These are phyloP conservation scores for Oscarella lobularis DNA, from an alignment of 37 sponge, comb jelly and placozoan genomes.

Conservation along the genomic window DNA sequence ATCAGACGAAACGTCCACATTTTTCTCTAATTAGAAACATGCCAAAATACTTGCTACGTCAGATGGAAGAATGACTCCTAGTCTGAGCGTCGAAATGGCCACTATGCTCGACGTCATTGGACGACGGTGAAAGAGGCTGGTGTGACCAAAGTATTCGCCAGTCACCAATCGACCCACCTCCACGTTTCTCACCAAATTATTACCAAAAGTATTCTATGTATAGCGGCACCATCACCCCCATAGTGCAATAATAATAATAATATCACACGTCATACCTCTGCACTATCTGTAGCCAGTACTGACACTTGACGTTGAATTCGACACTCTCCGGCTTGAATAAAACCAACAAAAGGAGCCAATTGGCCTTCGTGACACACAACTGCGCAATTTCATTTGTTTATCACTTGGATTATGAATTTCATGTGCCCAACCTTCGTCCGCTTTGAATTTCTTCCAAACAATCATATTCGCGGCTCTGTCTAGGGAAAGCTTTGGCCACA, in stretches of 20 bases:
- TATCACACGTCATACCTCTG: too few relatives aligned
- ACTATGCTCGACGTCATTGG: neutral
- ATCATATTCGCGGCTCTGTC: neutral
- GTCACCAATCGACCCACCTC: neutral
- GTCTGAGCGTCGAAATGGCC: neutral
- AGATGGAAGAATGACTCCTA: neutral
- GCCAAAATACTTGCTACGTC: neutral
- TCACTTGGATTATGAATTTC: too few relatives aligned
- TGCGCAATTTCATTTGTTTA: too few relatives aligned
- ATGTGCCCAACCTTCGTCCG: neutral
- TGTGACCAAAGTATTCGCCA: conserved; percentile 1
- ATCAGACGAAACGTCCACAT: neutral
- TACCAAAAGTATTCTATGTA: neutral
- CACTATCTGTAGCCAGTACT: too few relatives aligned
- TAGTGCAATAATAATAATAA: too few relatives aligned
- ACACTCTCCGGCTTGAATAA: neutral
- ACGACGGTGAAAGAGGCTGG: neutral
- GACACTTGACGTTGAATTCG: neutral
- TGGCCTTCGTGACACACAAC: neutral
- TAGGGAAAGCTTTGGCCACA: neutral
- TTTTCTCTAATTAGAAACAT: neutral
- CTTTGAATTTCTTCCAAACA: neutral
- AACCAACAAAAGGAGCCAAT: neutral
- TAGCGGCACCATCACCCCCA: neutral
- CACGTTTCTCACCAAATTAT: neutral